Base-by-base conservation (phyloP, 2,113 vertebrate species). In the Gallinago jamesoni region DNA sequence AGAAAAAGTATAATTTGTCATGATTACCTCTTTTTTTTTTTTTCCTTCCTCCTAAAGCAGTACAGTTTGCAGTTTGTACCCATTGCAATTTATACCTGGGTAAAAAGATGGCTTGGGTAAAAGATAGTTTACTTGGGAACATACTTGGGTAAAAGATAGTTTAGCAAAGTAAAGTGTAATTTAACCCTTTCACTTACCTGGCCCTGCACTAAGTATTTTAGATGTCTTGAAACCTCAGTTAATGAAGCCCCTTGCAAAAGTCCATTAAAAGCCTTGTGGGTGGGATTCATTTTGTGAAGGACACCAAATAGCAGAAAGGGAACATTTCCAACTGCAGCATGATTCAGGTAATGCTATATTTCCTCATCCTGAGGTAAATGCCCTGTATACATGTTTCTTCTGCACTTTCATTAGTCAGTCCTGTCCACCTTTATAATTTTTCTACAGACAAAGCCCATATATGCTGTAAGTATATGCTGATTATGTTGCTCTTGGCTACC, bases 1-100 rank as follows among this genome's bases (percentile, higher is more conserved):
- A 95, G 95, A 97, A 96, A 96, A 98, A 98, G 97, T 97, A 97
- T 98, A 98, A 98, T 98, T 98, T 98, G 97, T 98, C 43, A 66
- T 98, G 98, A 98, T 98, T 98, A 97, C 96, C 96, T 97, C 96
- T 84, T 80, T 80, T 93, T 84, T 93, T 84, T 93, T 78, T n/a
- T 89, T 91, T 9, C 19, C 60, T 81, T 93, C 90, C 86, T 96
- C 72, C 78, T 64, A 86, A 93, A 96, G 94, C 91, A 97, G 75
- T 97, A 81, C 87, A 89, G 92, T 92, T 97, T 96, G 82, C 87
- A 96, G 94, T 95, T 97, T 97, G 79, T 25, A 97, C 94, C 96
- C 96, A 76, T 72, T 97, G 96, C 97, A 98, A 98, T 98, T 97
- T 97, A 81, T 97, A 96, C 94, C 96, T 97, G 91, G 90, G 93